Conservation (phyloP, 2,888 invertebrate species). For the Andrena fulva region DNA sequence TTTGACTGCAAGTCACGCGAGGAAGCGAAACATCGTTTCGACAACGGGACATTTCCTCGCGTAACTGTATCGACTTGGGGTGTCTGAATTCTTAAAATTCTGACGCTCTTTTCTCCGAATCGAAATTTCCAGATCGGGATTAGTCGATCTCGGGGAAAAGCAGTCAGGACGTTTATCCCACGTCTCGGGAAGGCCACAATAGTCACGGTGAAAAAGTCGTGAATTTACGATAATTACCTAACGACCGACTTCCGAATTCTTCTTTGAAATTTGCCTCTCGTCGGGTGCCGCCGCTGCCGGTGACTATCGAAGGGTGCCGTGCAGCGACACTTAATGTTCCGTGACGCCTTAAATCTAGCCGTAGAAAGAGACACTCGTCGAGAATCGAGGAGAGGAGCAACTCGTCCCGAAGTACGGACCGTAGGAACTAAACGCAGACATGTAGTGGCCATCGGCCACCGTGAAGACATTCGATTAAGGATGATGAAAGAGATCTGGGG, state of each 20-base stretch:
- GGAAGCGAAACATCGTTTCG: neutral
- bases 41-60: neutral
- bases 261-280: conserved; percentile 49
- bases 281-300: conserved; percentile 9
- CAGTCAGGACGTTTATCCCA: neutral
- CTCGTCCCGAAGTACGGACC: conserved; percentile 24
- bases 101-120: no score
- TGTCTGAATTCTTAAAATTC: no score
- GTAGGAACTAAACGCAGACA: conserved; percentile 10
- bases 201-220: neutral
- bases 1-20: neutral
- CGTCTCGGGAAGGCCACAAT: neutral
- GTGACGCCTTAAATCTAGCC: conserved; percentile 76
- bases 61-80: no score
- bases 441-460: conserved; percentile 61
- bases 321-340: conserved; percentile 66
- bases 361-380: conserved; percentile 37
- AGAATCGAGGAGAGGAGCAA: conserved; percentile 18
- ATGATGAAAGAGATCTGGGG: conserved; percentile 53
- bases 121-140: neutral
- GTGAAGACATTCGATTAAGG: conserved; percentile 70
- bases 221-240: conserved; percentile 57
- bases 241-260: conserved; percentile 38
- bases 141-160: neutral
- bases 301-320: conserved; percentile 44